Evolutionary conservation across 2,888 invertebrate species (phyloP).

Genomic region (Tineola bisselliella): DNA sequence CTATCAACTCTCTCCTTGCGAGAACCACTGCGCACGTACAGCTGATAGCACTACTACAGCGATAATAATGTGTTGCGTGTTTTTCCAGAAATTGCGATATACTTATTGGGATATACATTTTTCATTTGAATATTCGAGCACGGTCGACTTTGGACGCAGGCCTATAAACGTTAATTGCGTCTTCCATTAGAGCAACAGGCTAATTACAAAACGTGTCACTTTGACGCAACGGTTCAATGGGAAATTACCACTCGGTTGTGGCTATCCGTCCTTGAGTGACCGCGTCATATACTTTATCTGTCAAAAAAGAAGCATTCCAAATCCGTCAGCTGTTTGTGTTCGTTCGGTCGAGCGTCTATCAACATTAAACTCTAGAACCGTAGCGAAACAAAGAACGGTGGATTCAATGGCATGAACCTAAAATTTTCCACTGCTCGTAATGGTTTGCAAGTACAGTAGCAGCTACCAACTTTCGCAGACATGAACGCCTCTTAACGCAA

Average conservation of each 20-base stretch:
- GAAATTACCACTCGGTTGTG: slow-evolving; percentile 49
- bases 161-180: slow-evolving; percentile 6
- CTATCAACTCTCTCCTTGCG: slow-evolving; percentile 3
- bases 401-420: not conserved
- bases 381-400: slow-evolving; percentile 11
- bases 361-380: slow-evolving; percentile 38
- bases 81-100: slow-evolving; percentile 50
- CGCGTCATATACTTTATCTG: slow-evolving; percentile 54
- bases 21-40: slow-evolving; percentile 30
- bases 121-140: slow-evolving; percentile 20
- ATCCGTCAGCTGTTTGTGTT: slow-evolving; percentile 63
- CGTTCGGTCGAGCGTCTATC: slow-evolving; percentile 54
- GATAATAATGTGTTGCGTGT: slow-evolving; percentile 40
- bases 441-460: not conserved
- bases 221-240: slow-evolving; percentile 40
- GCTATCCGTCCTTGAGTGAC: slow-evolving; percentile 59
- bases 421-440: not conserved
- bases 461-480: not conserved
- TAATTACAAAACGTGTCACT: slow-evolving; percentile 23
- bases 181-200: not conserved
- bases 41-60: slow-evolving; percentile 42
- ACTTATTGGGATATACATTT: not conserved
- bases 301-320: slow-evolving; percentile 51
- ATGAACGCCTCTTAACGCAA: not conserved
- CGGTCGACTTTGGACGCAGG: slow-evolving; percentile 21